Evolutionary conservation across 2,888 invertebrate genomes (phyloP), one percentile per base, ranked within the genome.

Genomic region (Thereva unica): DNA sequence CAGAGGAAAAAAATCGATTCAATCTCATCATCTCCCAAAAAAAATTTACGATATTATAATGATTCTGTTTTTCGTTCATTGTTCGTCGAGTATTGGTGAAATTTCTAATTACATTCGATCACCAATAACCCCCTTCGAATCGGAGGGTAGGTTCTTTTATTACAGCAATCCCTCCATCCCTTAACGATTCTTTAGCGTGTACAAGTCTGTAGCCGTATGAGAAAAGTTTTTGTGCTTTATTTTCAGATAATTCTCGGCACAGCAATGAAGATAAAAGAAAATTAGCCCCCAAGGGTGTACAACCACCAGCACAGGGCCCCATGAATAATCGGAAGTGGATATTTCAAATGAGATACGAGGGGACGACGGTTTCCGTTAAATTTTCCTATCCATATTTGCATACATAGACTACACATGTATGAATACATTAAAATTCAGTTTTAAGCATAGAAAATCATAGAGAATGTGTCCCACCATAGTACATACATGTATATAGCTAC

Each of bases 321-420:
- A 67, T 71, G 71, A 71, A 71, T 72, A 71, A 71, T 71, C 71
- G 71, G 71, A 71, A 70, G 70, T 71, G 70, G 70, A 71, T 71
- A 72, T 68, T 66, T 69, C 69, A 59, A 68, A 66, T 44, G 65
- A 70, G 67, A 69, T 69, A 70, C 63, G 12, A 57, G 41, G 47
- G 49, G 56, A 52, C 69, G 67, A 57, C 66, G 67, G 55, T 69
- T 67, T 53, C 45, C 40, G 41, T 40, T 40, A 38, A 9, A 35
- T 54, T 54, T 40, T 7, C 5, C 9, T 9, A 40, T 37, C n/a
- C 4, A 4, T 12, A 52, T 59, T 59, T 59, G 42, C 53, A 42
- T 44, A 45, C 50, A 59, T 44, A 38, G 45, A 35, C 23, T 41
- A 56, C 50, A 57, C 65, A 65, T 45, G 41, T 66, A 57, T 57